Evolutionary conservation across 2,113 vertebrate genomes (phyloP), one percentile per base, ranked within the genome.

Genomic region (Macrotis lagotis): DNA sequence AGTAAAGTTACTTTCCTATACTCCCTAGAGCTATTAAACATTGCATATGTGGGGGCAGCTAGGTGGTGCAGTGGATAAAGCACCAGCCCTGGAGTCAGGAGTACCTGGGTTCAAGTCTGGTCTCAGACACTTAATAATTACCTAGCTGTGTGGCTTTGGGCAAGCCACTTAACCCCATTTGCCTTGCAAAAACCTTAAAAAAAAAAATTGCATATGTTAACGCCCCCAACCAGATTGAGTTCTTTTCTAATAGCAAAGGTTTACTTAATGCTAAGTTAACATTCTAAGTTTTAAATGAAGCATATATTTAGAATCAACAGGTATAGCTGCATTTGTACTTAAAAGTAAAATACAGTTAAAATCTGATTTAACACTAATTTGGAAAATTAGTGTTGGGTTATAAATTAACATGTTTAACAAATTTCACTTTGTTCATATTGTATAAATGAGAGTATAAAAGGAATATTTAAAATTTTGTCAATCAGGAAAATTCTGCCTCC

Each of bases 231-330:
- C 37, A 89, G 47, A 89, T 90, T 95, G 91, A 10, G 90, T 88
- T 88, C 2, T 93, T 91, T 53, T 90, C n/a, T 94, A 97, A 96
- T 25, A 92, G 8, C 2, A 88, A 91, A 49, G 97, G 91, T 96
- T 95, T 90, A 92, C 28, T 44, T 96, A 52, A 94, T 90, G 51
- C 96, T 74, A 94, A 90, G 25, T 25, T 25, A 95, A 1, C 0
- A 0, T 93, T 93, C 89, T 92, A 88, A 48, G 12, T 95, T 25
- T 74, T 96, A 90, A 51, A 91, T 91, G n/a, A 94, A 92, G 89
- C 28, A 16, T 16, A 22, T 96, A 95, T 91, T 94, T 95, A 95
- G 53, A 96, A 94, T 90, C 26, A 59, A 96, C 66, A 90, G 0
- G 92, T 93, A 31, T 0, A 2, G 37, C 7, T 91, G 28, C 91